Evolutionary conservation across 2,797 vertebrate species (phyloP).

Genomic region (Hozukius guyotensis): DNA sequence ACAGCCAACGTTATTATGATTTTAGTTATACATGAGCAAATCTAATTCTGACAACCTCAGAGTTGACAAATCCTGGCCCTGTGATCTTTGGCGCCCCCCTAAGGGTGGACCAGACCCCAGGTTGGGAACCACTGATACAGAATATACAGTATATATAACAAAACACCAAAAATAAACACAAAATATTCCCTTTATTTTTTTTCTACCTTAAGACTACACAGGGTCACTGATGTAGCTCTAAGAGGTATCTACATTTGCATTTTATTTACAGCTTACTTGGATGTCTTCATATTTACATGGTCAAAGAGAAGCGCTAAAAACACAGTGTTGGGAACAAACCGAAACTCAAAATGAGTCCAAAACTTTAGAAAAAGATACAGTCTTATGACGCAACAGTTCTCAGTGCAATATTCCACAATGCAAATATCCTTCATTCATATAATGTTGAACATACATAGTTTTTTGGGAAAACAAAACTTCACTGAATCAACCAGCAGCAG

Average conservation of each 20-base stretch:
- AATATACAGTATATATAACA: conserved; percentile 6
- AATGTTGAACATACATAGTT: conserved; percentile 72
- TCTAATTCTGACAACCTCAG: too few relatives aligned
- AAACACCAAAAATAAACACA: conserved; percentile 84
- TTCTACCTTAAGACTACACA: conserved; percentile 96
- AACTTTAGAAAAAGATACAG: conserved; percentile 88
- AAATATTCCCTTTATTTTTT: conserved; percentile 89
- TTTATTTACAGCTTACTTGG: conserved; percentile 93
- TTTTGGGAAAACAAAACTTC: conserved; percentile 60
- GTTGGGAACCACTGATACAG: too few relatives aligned
- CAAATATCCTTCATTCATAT: conserved; percentile 86
- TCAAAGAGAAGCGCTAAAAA: conserved; percentile 95
- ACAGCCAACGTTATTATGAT: too few relatives aligned
- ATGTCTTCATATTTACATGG: conserved; percentile 92
- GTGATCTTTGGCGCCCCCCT: too few relatives aligned
- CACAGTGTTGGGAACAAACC: conserved; percentile 91
- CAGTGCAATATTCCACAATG: conserved; percentile 89
- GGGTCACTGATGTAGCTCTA: conserved; percentile 92
- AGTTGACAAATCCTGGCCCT: too few relatives aligned
- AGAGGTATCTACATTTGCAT: conserved; percentile 98
- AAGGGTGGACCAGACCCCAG: too few relatives aligned
- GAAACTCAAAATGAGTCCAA: conserved; percentile 89
- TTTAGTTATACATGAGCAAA: too few relatives aligned
- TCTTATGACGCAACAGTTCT: conserved; percentile 89
- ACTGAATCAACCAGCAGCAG: conserved; percentile 78